Percentiles rank a stretch among this genome's conserved stretches.
Conservation (phyloP, 2,888 invertebrate species). For the Deilephila elpenor region DNA sequence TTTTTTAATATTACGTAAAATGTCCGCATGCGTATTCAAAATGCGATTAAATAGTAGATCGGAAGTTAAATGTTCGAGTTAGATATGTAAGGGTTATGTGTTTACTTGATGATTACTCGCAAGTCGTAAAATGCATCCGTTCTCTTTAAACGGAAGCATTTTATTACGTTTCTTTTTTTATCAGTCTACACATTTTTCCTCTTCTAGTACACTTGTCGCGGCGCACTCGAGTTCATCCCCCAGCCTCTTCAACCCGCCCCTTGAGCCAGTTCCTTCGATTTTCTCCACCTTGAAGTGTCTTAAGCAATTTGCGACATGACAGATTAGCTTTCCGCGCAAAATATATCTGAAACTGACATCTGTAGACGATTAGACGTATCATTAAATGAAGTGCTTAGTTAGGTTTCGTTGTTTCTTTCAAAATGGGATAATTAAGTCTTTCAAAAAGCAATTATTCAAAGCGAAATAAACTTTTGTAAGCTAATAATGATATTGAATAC, state of each 20-base stretch:
- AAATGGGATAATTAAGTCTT: too few relatives aligned
- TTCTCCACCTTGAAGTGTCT: not conserved
- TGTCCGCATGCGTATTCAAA: not conserved
- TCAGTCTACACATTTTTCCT: not conserved
- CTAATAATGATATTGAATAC: too few relatives aligned
- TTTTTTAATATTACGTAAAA: constrained; percentile 9
- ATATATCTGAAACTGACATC: not conserved
- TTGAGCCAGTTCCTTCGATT: not conserved
- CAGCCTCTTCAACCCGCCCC: not conserved
- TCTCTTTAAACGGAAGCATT: not conserved
- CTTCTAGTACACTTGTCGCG: not conserved
- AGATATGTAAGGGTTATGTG: not conserved
- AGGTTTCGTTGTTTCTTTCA: too few relatives aligned
- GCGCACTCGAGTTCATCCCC: not conserved
- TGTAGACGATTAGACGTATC: not conserved
- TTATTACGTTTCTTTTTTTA: not conserved
- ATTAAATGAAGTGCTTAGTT: not conserved
- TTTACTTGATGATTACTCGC: not conserved
- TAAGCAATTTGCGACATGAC: not conserved
- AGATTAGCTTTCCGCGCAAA: not conserved
- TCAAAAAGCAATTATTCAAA: too few relatives aligned
- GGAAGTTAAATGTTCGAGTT: not conserved
- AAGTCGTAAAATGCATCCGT: not conserved
- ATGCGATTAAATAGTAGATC: not conserved
- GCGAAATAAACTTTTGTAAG: too few relatives aligned